A percentile compares a stretch with the other conserved stretches of the same genome.
Conservation (phyloP, 2,113 vertebrate genomes). For the Cyphomyrus plagiostoma region DNA sequence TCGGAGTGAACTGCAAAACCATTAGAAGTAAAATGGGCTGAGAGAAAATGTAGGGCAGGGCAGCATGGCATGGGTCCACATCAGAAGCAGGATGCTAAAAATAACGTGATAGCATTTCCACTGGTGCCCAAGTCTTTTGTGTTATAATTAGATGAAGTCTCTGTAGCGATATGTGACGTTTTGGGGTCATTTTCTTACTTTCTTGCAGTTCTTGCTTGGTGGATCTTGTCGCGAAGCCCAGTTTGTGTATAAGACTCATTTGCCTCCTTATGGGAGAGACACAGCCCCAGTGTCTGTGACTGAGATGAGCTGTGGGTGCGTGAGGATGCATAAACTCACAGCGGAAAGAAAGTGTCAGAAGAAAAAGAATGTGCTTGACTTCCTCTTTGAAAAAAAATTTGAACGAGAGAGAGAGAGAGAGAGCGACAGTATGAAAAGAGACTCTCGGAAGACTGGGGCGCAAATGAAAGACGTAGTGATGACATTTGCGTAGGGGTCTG, state of each 20-base stretch:
- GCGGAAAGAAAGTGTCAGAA: neutral
- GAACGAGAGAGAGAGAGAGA: neutral
- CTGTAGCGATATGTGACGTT: neutral
- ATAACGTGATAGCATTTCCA: slow-evolving; percentile 12
- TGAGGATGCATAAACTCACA: neutral
- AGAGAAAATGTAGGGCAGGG: neutral
- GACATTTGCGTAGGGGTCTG: neutral
- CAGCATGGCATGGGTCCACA: neutral
- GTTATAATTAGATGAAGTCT: neutral
- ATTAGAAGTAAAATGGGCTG: neutral
- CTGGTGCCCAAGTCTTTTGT: neutral
- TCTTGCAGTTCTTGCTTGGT: neutral
- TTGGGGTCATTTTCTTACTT: neutral
- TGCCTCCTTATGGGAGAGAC: neutral
- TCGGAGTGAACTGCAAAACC: neutral
- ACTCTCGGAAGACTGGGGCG: neutral
- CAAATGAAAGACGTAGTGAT: neutral
- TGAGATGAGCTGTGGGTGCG: neutral
- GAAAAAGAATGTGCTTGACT: slow-evolving; percentile 19
- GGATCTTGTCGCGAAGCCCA: neutral
- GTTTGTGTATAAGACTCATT: neutral
- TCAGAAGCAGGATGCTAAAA: slow-evolving; percentile 4
- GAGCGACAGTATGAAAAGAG: neutral
- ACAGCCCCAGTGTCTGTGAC: neutral
- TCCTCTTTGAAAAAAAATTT: slow-evolving; percentile 5